Percentiles rank a stretch among this genome's conserved stretches.
phyloP scores from a whole-genome alignment of 2,113 vertebrate species.

The Rhodinocichla rosea region DNA sequence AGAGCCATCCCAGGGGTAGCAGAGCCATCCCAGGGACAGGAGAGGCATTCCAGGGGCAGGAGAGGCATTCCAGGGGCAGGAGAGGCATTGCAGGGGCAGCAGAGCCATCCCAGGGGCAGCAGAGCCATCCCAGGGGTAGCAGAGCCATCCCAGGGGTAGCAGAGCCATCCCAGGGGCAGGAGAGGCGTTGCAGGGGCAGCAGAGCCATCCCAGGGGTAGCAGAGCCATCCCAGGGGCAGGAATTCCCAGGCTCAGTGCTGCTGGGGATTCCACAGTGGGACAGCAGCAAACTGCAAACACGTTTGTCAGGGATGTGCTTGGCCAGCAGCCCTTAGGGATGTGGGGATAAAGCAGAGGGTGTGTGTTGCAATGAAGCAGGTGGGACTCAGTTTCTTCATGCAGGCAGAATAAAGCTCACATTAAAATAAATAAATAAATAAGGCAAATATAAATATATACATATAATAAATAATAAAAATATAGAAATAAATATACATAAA shows the following conservation, averaged over 20 bases:
- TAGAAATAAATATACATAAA: neutral
- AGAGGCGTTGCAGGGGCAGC: rapidly evolving
- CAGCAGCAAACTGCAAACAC: neutral
- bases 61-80: neutral
- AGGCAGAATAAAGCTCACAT: neutral
- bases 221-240: neutral
- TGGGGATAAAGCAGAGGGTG: neutral
- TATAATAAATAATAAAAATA: neutral
- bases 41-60: neutral
- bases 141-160: no score
- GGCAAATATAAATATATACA: neutral
- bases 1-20: no score
- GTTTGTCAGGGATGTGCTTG: neutral
- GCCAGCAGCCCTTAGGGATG: neutral
- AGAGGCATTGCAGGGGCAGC: no score
- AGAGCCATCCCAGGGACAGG: no score
- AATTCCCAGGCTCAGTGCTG: neutral
- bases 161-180: no score
- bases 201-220: no score
- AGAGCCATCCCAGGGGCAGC: no score
- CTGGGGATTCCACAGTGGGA: neutral
- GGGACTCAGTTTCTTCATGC: neutral
- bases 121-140: no score
- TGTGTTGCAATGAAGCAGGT: neutral
- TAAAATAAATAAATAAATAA: neutral